Base-by-base conservation (phyloP, 2,113 vertebrate species). In the Recurvirostra avosetta region DNA sequence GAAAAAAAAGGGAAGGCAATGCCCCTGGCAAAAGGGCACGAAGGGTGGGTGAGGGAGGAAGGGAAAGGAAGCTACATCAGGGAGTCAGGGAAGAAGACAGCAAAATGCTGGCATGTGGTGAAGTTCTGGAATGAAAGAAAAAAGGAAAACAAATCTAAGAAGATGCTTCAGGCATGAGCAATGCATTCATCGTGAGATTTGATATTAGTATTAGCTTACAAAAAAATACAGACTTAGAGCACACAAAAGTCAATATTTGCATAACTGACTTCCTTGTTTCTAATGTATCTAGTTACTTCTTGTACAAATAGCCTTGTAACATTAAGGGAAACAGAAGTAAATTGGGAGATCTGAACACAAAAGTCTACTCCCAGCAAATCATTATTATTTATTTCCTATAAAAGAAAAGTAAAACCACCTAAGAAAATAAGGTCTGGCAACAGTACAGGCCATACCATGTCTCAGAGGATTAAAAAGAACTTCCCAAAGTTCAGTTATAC, bases 241-340 rank as follows among this genome's bases (percentile, higher is more conserved):
- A 86, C 40, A 16, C 63, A 78, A 77, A 89, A 92, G 47, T 80
- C 79, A 81, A 0, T 78, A 92, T 92, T 56, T 96, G 84, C 84
- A 75, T 88, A 96, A 81, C 40, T 74, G 29, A 80, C 82, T 92
- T 96, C 30, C 20, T 47, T 63, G 29, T 71, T 92, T 77, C 75
- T 78, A 67, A 85, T 56, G 5, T 30, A 85, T 59, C 75, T 61
- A 71, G 74, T 58, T 82, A 65, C 10, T 63, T 86, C 41, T 70
- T 67, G 26, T 65, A 92, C 18, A 74, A 92, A 80, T 16, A 90
- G 30, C 8, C 43, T 75, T 58, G 15, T 58, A 91, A 74, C n/a
- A 58, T 29, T 29, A 61, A 74, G 47, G 40, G 47, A 91, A 91
- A 58, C 1, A 80, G 11, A 86, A 88, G 34, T 40, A 66, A 88